Evolutionary conservation across 2,888 invertebrate species (phyloP), one percentile per base, ranked within the genome.

Genomic region (Prosapia bicincta): DNA sequence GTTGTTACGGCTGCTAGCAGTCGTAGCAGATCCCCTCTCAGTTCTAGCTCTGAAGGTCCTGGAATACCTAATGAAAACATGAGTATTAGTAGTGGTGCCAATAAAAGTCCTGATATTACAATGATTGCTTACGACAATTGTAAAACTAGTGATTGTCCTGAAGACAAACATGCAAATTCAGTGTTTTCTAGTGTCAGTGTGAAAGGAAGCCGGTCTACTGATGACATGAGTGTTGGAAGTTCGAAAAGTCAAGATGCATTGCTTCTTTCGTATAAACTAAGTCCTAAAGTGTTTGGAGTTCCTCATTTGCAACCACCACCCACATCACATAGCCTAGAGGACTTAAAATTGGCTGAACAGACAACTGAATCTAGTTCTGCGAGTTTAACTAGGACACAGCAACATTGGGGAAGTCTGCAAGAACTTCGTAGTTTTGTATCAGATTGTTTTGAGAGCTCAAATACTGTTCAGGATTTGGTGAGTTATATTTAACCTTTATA

Each of bases 231-330:
- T 72, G 77, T 89, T 79, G 88, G 88, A 79, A 90, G 89, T 65
- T 87, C 88, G 1, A 85, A 88, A 80, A 90, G 89, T 80, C 87
- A 88, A 76, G 90, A 90, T 77, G 81, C 84, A 0, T 77, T 80
- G 43, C 78, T 82, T 26, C 79, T 82, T 65, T 83, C 84, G 71
- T 87, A 88, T 79, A 90, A 90, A 82, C 84, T 91, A 20, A 91
- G 91, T 81, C 90, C 91, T 0, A 91, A 91, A 85, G 90, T 90
- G 30, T 91, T 90, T 82, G 87, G 87, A n/a, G 81, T 87, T 3
- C 83, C 88, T 0, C 66, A 74, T 6, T 70, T 76, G 66, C 74
- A 69, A 26, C 73, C 78, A 3, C 79, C 79, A 25, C 77, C 78
- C 2, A 79, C 78, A 23, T 81, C 82, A 9, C 86, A 85, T 78